Conservation (phyloP, 2,113 vertebrate species). For the Mystacornis crossleyi region DNA sequence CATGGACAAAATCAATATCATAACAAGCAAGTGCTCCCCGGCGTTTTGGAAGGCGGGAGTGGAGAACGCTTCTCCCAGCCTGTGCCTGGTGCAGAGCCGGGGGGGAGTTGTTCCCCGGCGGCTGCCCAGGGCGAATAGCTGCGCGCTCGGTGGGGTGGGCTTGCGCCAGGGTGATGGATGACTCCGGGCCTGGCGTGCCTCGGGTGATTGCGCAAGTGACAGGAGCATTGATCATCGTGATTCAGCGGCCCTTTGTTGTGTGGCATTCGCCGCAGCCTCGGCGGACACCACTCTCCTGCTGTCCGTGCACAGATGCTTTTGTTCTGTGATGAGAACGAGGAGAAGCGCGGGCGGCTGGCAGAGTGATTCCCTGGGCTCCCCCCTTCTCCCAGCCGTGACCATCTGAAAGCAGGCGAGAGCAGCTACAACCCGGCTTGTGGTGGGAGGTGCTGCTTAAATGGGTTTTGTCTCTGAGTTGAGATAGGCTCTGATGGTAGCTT, state of each 20-base stretch:
- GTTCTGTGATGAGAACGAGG: background rate
- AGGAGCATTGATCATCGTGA: constrained; percentile 36
- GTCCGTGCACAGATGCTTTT: accelerated
- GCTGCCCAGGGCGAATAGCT: background rate
- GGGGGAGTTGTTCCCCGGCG: background rate
- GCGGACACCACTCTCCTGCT: accelerated
- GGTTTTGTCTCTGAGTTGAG: background rate
- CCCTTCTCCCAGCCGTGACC: accelerated
- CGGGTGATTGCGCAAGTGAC: background rate
- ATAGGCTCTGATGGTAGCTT: background rate
- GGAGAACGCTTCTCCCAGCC: background rate
- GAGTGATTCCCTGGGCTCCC: background rate
- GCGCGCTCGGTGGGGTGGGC: accelerated
- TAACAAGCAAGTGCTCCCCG: background rate
- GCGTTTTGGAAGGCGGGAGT: background rate
- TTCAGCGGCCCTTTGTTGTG: background rate
- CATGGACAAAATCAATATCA: background rate
- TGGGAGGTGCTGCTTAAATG: background rate
- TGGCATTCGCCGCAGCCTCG: background rate
- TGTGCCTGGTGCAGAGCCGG: background rate
- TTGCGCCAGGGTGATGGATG: constrained; percentile 18
- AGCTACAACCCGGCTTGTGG: accelerated
- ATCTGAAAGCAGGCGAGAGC: background rate
- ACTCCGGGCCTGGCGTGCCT: background rate
- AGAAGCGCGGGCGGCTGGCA: accelerated